These are phyloP conservation scores for Clusia tigrina DNA, from an alignment of 2,888 invertebrate genomes.

Conservation along the genomic window DNA sequence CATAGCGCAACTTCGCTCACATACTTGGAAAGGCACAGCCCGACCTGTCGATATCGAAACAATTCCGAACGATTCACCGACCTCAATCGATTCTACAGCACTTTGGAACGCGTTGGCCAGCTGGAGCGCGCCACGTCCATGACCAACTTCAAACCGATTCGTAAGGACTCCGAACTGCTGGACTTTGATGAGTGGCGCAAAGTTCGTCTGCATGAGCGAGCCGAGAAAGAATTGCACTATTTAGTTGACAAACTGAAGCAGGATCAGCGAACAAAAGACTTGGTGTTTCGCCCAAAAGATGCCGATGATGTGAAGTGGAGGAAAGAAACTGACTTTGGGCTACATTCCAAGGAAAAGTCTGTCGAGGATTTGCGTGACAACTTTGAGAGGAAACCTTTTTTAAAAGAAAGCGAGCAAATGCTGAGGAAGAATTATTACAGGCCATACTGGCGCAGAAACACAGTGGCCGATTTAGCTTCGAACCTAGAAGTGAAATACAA, in stretches of 20 bases:
- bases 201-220: conserved; percentile 79
- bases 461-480: conserved; percentile 81
- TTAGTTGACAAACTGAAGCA: conserved; percentile 79
- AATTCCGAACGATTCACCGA: conserved; percentile 82
- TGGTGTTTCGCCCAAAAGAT: conserved; percentile 81
- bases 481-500: conserved; percentile 73
- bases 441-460: conserved; percentile 83
- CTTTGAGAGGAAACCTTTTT: conserved; percentile 72
- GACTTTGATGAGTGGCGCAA: conserved; percentile 89
- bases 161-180: conserved; percentile 80
- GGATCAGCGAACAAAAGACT: conserved; percentile 83
- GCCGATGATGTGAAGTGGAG: conserved; percentile 80
- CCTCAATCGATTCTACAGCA: conserved; percentile 83
- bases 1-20: conserved; percentile 66
- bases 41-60: conserved; percentile 66
- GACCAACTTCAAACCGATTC: conserved; percentile 74
- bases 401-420: conserved; percentile 66
- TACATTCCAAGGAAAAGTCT: conserved; percentile 84
- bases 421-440: conserved; percentile 73
- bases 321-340: conserved; percentile 76
- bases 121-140: conserved; percentile 80
- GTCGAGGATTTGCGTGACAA: conserved; percentile 85
- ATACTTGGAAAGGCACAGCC: conserved; percentile 57
- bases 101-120: conserved; percentile 84
- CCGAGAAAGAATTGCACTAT: conserved; percentile 81